phyloP scores from a whole-genome alignment of 2,797 vertebrate genomes.

The Coilia nasus region DNA sequence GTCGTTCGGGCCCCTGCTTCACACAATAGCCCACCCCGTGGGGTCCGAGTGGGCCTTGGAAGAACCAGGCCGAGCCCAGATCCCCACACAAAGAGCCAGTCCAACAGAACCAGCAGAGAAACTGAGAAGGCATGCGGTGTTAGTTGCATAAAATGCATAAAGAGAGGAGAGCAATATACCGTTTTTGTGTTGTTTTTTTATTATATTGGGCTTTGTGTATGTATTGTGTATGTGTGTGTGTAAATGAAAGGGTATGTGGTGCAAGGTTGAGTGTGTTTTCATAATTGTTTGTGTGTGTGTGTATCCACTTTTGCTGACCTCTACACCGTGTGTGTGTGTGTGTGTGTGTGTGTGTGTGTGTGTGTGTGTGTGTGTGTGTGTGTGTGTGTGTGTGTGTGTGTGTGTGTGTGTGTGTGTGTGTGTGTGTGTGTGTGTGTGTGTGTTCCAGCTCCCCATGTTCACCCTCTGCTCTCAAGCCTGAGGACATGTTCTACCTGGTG shows the following conservation, averaged over 20 bases:
- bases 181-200: not conserved
- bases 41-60: not conserved
- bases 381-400: constrained; percentile 21
- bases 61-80: not conserved
- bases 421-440: constrained; percentile 5
- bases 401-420: constrained; percentile 22
- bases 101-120: not conserved
- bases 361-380: not conserved
- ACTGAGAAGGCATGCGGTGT: too few relatives aligned
- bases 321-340: not conserved
- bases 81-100: not conserved
- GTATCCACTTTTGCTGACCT: too few relatives aligned
- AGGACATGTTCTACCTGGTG: constrained; percentile 32
- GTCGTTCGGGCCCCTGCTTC: not conserved
- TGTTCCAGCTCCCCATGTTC: not conserved
- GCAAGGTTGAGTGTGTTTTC: too few relatives aligned
- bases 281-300: too few relatives aligned
- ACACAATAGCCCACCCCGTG: not conserved
- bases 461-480: constrained; percentile 28
- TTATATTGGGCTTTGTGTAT: not conserved
- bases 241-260: too few relatives aligned
- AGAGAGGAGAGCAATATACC: too few relatives aligned
- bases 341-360: not conserved
- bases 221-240: too few relatives aligned
- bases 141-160: too few relatives aligned